Base-by-base conservation (phyloP, 2,888 invertebrate genomes). In the Volucella inanis region DNA sequence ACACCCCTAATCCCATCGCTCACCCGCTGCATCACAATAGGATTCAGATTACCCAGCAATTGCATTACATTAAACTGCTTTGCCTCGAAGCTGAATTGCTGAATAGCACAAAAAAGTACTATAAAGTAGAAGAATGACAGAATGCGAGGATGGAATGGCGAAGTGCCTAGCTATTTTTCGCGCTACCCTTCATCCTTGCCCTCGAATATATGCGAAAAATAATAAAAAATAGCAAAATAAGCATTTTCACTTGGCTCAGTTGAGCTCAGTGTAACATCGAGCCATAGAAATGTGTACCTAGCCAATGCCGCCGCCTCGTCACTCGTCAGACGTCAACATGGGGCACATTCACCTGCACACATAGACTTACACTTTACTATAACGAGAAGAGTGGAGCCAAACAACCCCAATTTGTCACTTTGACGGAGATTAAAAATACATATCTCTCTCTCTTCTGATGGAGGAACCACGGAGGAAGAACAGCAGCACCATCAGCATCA, bases 371-470 rank as follows among this genome's bases (percentile, higher is more conserved):
- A 14, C 15, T 2, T 11, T 10, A 14, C 31, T 11, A 54, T 8
- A 15, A 31, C 22, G 18, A 54, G 31, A 65, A 50, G 52, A 45
- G 39, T 49, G 38, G 72, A 15, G 31, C 68, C 72, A 77, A 80
- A 85, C 81, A 82, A 77, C 81, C 82, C 86, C 86, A 86, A 86
- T 86, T 86, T 86, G 86, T 86, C 86, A 86, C 77, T 76, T 78
- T 86, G 79, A 84, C 85, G 79, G 75, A 87, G 76, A 87, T 87
- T 87, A 87, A 87, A 87, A 87, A 87, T 85, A 80, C 81, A 85
- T 85, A 81, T 77, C 85, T 50, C 76, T 43, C 76, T 43, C 62
- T 31, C 11, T 11, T 65, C 76, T 65, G 79, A 49, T 70, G 47
- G 39, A 49, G 75, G 47, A 52, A 61, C 54, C 54, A 61, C 39